Percentiles rank a stretch among this genome's conserved stretches.
phyloP scores from a whole-genome alignment of 2,113 vertebrate species.

The Vireo altiloquus region DNA sequence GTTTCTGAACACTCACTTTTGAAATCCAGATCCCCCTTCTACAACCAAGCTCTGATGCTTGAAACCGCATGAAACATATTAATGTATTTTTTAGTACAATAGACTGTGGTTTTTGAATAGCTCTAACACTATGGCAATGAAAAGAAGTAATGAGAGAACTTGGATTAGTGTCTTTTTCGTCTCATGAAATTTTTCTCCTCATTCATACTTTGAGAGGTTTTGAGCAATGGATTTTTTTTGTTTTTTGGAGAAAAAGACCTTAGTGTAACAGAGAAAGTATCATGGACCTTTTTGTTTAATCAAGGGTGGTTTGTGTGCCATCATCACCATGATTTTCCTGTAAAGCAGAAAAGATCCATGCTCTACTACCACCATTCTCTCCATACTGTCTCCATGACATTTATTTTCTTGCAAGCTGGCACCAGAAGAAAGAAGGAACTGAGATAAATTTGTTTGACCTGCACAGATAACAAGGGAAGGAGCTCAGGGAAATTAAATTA shows the following conservation, averaged over 20 bases:
- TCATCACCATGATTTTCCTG: neutral
- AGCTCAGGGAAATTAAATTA: neutral
- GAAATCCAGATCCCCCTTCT: neutral
- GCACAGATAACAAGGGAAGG: neutral
- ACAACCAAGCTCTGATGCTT: neutral
- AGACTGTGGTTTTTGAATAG: neutral
- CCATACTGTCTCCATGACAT: neutral
- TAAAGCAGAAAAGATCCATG: neutral
- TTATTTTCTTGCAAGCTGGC: neutral
- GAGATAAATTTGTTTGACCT: neutral
- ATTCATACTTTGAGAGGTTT: neutral
- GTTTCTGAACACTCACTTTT: neutral
- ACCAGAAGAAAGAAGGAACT: neutral
- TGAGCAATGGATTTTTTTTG: neutral
- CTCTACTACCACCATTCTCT: neutral
- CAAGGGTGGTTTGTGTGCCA: neutral
- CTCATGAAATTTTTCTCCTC: neutral
- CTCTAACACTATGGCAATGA: neutral
- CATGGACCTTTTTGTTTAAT: neutral
- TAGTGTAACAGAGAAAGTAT: neutral
- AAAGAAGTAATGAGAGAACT: neutral
- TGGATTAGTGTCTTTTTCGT: fast-evolving
- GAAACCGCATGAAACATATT: neutral
- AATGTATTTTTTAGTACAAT: neutral
- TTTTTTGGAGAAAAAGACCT: neutral